Evolutionary conservation across 2,888 invertebrate genomes (phyloP).

Genomic region (Entomobrya proxima): DNA sequence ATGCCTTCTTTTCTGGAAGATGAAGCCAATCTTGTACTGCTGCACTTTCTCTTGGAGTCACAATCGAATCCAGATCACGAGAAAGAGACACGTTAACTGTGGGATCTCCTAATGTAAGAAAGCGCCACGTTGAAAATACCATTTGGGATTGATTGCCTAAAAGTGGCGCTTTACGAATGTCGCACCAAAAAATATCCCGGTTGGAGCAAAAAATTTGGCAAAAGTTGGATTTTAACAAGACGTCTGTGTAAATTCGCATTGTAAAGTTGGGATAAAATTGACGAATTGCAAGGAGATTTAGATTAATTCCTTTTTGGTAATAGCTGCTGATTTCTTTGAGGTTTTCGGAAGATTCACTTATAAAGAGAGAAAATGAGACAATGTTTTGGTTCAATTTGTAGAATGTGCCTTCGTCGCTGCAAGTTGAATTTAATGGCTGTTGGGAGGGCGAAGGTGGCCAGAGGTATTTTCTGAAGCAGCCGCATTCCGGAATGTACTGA

Average conservation of each 20-base stretch:
- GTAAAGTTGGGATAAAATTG: neutral
- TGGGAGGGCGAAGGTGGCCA: no score
- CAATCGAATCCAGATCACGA: neutral
- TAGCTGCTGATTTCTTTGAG: no score
- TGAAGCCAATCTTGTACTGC: neutral
- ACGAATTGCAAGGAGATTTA: no score
- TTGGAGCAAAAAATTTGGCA: slow-evolving; percentile 1
- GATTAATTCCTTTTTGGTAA: no score
- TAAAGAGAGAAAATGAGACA: no score
- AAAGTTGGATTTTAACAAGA: neutral
- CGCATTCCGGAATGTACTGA: no score
- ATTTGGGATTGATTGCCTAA: neutral
- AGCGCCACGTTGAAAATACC: neutral
- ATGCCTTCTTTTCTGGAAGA: neutral
- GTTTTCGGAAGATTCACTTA: no score
- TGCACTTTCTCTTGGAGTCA: neutral
- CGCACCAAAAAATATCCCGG: neutral
- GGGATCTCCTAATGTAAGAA: slow-evolving; percentile 1
- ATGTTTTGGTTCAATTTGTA: no score
- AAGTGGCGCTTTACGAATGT: neutral
- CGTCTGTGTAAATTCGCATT: slow-evolving; percentile 11
- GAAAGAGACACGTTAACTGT: neutral
- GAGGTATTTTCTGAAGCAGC: no score
- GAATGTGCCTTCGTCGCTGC: no score
- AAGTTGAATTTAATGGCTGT: no score